Percentiles rank a stretch among this genome's conserved stretches.
Evolutionary conservation across 1,140 invertebrate species (phyloP).

Genomic region (Achroia grisella): DNA sequence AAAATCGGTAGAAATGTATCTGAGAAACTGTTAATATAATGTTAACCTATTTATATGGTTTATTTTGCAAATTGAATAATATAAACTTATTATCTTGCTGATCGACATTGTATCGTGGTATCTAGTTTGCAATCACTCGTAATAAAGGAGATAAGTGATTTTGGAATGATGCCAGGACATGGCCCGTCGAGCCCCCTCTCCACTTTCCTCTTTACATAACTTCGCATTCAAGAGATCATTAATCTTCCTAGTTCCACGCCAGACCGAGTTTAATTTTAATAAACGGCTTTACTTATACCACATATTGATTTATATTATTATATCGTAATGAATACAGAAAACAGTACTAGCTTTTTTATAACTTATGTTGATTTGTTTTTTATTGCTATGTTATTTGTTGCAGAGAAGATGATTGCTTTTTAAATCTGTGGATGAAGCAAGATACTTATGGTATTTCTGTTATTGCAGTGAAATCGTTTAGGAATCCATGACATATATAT

Average conservation of each 20-base stretch:
- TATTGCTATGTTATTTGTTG: no score
- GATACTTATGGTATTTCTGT: no score
- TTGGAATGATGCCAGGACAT: conserved; percentile 66
- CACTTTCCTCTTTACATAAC: conserved; percentile 71
- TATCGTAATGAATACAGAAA: conserved; percentile 42
- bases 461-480: no score
- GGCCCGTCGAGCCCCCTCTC: conserved; percentile 50
- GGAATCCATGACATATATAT: no score
- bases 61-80: not conserved
- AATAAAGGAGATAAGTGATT: conserved; percentile 65
- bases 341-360: conserved; percentile 19
- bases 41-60: not conserved
- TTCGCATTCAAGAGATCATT: conserved; percentile 69
- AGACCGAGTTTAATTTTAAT: conserved; percentile 69
- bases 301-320: conserved; percentile 63
- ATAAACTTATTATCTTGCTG: not conserved
- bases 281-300: conserved; percentile 59
- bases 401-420: no score
- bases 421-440: no score
- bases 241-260: conserved; percentile 70
- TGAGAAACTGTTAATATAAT: no score
- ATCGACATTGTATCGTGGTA: no score
- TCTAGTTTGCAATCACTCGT: conserved; percentile 2
- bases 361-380: no score
- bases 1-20: no score